These are phyloP conservation scores for Melanogrammus aeglefinus DNA, from an alignment of 2,797 vertebrate genomes.

Conservation along the genomic window DNA sequence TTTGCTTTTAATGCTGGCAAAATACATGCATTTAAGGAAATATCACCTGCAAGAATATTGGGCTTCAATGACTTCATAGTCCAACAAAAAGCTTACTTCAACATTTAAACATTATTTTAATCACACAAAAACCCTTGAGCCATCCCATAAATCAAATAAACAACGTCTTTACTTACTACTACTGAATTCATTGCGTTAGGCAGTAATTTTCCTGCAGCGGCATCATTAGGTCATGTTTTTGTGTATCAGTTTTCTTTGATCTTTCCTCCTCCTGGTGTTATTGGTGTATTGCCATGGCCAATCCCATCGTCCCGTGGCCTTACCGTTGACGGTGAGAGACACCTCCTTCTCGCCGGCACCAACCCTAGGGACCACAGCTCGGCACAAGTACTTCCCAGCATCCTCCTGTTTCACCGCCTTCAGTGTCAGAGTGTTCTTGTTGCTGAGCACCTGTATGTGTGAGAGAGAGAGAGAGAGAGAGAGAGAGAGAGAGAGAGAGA, in stretches of 20 bases:
- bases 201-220: not conserved
- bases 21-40: not conserved
- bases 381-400: slow-evolving; percentile 88
- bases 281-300: not conserved
- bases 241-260: no score
- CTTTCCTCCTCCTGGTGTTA: not conserved
- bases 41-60: not conserved
- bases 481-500: not conserved
- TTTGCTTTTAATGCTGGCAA: not conserved
- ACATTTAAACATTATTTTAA: not conserved
- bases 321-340: slow-evolving; percentile 88
- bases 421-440: slow-evolving; percentile 85
- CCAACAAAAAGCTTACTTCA: not conserved
- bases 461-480: not conserved
- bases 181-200: not conserved
- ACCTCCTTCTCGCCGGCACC: slow-evolving; percentile 86
- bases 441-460: slow-evolving; percentile 83
- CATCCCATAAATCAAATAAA: not conserved
- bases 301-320: slow-evolving; percentile 13
- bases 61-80: not conserved
- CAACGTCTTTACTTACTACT: not conserved
- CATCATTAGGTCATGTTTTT: not conserved
- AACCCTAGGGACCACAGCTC: slow-evolving; percentile 87
- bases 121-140: not conserved
- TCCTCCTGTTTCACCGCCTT: slow-evolving; percentile 80